Conservation (phyloP, 2,888 invertebrate species). For the Archaeoteleia sp. region DNA sequence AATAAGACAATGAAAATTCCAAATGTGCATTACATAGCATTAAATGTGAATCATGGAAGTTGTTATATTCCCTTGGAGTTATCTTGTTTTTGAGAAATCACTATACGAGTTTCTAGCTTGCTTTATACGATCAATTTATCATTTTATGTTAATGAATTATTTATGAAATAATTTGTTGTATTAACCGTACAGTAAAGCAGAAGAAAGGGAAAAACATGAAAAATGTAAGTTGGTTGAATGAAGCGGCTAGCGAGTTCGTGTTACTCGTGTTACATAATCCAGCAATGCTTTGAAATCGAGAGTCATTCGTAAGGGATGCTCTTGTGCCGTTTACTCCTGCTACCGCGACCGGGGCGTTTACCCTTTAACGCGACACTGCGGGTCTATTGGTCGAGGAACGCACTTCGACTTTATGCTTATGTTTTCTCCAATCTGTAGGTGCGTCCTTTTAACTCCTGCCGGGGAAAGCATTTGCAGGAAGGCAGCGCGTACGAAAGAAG, state of each 20-base stretch:
- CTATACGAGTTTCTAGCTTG: constrained; percentile 26
- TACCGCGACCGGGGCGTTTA: constrained; percentile 13
- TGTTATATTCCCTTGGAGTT: constrained; percentile 37
- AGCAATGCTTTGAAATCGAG: constrained; percentile 37
- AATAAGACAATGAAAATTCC: too few species aligned
- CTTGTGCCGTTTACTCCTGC: not conserved
- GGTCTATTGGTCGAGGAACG: constrained; percentile 23
- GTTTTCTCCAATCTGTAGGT: constrained; percentile 9
- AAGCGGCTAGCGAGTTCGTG: constrained; percentile 18
- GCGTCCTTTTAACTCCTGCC: constrained; percentile 2
- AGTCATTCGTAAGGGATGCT: constrained; percentile 44
- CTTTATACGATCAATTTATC: constrained; percentile 40
- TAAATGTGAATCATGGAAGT: constrained; percentile 37
- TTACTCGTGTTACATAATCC: constrained; percentile 31
- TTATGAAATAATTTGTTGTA: constrained; percentile 46
- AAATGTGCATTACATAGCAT: constrained; percentile 21
- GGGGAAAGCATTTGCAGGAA: constrained; percentile 9
- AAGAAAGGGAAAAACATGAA: constrained; percentile 23
- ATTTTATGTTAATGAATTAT: constrained; percentile 49
- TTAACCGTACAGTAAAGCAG: constrained; percentile 20
- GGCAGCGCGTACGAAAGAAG: constrained; percentile 11
- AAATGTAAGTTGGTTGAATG: constrained; percentile 29
- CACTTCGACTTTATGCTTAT: constrained; percentile 16
- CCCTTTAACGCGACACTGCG: not conserved
- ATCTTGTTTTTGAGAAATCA: constrained; percentile 47